Conservation (phyloP, 1,140 invertebrate genomes). For the Drosophila yakuba region DNA sequence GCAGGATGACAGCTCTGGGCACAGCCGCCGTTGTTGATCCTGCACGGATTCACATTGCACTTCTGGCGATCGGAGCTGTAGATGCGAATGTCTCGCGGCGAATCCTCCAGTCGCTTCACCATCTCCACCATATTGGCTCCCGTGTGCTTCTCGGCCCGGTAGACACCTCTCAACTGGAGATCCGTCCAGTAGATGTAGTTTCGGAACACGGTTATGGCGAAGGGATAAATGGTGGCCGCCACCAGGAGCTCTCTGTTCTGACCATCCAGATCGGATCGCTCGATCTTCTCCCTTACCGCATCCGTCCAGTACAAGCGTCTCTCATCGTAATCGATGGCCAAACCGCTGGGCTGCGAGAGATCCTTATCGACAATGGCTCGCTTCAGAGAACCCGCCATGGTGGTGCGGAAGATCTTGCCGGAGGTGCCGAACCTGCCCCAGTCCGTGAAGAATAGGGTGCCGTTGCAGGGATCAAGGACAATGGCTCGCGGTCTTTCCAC, state of each 20-base stretch:
- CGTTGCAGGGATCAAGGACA: slow-evolving; percentile 98
- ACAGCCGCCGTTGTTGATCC: slow-evolving; percentile 97
- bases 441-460: slow-evolving; percentile 96
- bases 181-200: slow-evolving; percentile 99
- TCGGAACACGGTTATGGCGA: slow-evolving; percentile 95
- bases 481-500: slow-evolving; percentile 97
- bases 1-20: slow-evolving; percentile 97
- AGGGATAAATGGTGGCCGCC: slow-evolving; percentile 97
- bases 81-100: slow-evolving; percentile 95
- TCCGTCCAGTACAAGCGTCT: slow-evolving; percentile 99
- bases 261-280: slow-evolving; percentile 95
- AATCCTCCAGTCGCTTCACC: slow-evolving; percentile 95
- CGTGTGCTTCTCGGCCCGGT: slow-evolving; percentile 98
- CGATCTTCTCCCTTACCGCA: slow-evolving; percentile 98
- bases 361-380: slow-evolving; percentile 95
- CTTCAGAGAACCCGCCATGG: slow-evolving; percentile 98
- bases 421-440: slow-evolving; percentile 97
- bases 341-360: slow-evolving; percentile 96
- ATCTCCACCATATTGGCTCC: slow-evolving; percentile 97
- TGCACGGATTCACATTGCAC: slow-evolving; percentile 94
- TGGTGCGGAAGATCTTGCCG: slow-evolving; percentile 97
- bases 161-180: slow-evolving; percentile 96
- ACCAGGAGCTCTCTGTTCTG: slow-evolving; percentile 91
- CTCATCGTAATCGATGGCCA: slow-evolving; percentile 98
- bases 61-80: slow-evolving; percentile 92